Base-by-base conservation (phyloP, 2,888 invertebrate genomes). In the Microctonus brassicae region DNA sequence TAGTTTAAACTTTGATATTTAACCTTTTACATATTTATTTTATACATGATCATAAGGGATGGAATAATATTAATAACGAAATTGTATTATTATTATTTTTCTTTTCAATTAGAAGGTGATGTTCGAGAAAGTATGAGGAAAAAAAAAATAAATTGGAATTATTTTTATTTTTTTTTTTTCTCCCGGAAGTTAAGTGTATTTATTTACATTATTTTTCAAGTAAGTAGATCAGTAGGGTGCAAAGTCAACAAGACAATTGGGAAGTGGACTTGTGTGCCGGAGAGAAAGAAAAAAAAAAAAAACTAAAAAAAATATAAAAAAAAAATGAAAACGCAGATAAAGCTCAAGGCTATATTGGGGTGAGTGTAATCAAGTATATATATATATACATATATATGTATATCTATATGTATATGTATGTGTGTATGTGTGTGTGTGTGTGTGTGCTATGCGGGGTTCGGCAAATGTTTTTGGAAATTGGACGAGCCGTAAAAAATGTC, bases 391-490 rank as follows among this genome's bases (percentile, higher is more conserved):
- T n/a, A n/a, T n/a, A n/a, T n/a, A n/a, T n/a, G n/a, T n/a, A n/a
- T n/a, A n/a, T n/a, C n/a, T 47, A 17, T 47, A 17, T 26, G 5
- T 47, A 17, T 47, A 26, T 10, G 42, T n/a, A n/a, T n/a, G n/a
- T n/a, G n/a, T n/a, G n/a, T n/a, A n/a, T n/a, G n/a, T 24, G 47
- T n/a, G 61, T n/a, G n/a, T 57, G 36, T 58, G 47, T 17, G 60
- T 57, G 29, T 11, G 42, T 47, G 36, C 26, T 17, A 42, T 20
- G 47, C 47, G 20, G 47, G 47, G 17, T 17, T 47, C 9, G 47
- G 47, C 17, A 47, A 88, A 86, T 87, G 88, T 88, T 88, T 89
- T 88, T 88, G 87, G 88, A 89, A 89, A 89, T 89, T 89, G 88
- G 86, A 88, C 86, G 84, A 83, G 83, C 84, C 81, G 82, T 86